Conservation (phyloP, 2,888 invertebrate species). For the Corythucha ciliata region DNA sequence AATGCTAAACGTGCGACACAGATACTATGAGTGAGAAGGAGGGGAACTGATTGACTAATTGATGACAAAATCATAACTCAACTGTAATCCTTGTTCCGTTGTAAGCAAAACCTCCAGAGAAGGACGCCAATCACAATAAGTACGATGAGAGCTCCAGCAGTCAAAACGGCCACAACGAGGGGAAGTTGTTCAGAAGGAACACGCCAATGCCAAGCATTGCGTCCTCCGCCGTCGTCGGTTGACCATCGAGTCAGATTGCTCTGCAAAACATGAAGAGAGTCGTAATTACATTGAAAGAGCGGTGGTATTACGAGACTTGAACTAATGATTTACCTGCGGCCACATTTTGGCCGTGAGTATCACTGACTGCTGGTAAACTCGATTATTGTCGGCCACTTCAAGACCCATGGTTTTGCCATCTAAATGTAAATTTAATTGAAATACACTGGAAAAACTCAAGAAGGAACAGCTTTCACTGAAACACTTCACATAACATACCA, state of each 20-base stretch:
- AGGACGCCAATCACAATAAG: constrained; percentile 54
- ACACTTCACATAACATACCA: too few relatives aligned
- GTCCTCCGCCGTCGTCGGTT: constrained; percentile 28
- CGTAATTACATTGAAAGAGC: neutral
- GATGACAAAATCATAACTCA: constrained; percentile 27
- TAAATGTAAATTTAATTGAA: too few relatives aligned
- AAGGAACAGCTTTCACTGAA: too few relatives aligned
- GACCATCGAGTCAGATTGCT: too few relatives aligned
- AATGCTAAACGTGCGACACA: too few relatives aligned
- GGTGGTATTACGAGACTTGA: neutral
- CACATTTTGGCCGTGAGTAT: constrained; percentile 48
- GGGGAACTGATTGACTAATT: too few relatives aligned
- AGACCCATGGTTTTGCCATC: too few relatives aligned
- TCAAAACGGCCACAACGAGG: constrained; percentile 45
- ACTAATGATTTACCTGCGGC: constrained; percentile 40
- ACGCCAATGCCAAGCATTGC: constrained; percentile 40
- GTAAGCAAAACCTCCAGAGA: constrained; percentile 58
- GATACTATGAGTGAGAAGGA: neutral
- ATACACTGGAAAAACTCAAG: too few relatives aligned
- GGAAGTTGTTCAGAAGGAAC: constrained; percentile 45
- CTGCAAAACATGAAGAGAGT: too few relatives aligned
- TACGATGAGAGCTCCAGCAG: constrained; percentile 53
- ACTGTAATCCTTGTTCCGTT: constrained; percentile 59
- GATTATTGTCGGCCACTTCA: constrained; percentile 16
- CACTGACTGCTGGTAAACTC: constrained; percentile 45